Conservation (phyloP, 2,888 invertebrate species). For the Caenorhabditis sp. region DNA sequence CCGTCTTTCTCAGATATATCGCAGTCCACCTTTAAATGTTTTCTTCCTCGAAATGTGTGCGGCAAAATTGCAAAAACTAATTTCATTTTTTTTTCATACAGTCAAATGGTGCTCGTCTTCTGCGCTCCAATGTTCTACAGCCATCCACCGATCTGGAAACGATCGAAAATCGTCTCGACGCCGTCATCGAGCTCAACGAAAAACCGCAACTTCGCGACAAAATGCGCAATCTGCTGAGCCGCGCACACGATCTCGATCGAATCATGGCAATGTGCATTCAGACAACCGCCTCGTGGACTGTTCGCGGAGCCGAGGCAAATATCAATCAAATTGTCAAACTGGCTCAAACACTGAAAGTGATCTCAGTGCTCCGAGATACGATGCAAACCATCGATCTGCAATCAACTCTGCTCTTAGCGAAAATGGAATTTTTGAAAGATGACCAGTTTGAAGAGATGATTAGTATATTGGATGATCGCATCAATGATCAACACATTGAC, state of each 20-base stretch:
- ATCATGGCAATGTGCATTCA: slow-evolving; percentile 76
- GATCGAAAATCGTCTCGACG: slow-evolving; percentile 80
- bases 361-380: slow-evolving; percentile 28
- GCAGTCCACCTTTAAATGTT: too few relatives aligned
- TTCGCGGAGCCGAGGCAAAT: slow-evolving; percentile 79
- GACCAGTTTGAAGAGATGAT: slow-evolving; percentile 74
- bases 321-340: slow-evolving; percentile 77
- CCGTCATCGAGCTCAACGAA: slow-evolving; percentile 81
- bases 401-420: slow-evolving; percentile 35
- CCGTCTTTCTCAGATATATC: too few relatives aligned
- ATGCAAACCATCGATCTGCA: slow-evolving; percentile 32
- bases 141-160: slow-evolving; percentile 79
- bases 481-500: slow-evolving; percentile 74
- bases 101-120: slow-evolving; percentile 78
- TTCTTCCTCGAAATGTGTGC: too few relatives aligned
- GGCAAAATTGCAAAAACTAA: too few relatives aligned
- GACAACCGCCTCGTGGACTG: slow-evolving; percentile 40
- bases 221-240: slow-evolving; percentile 61
- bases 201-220: slow-evolving; percentile 71
- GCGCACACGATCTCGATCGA: slow-evolving; percentile 82
- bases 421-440: slow-evolving; percentile 72
- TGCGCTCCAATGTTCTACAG: slow-evolving; percentile 81
- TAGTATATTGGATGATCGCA: slow-evolving; percentile 74
- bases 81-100: slow-evolving; percentile 10
- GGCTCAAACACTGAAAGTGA: slow-evolving; percentile 41